Evolutionary conservation across 2,888 invertebrate species (phyloP).

Genomic region (Eristalis pertinax): DNA sequence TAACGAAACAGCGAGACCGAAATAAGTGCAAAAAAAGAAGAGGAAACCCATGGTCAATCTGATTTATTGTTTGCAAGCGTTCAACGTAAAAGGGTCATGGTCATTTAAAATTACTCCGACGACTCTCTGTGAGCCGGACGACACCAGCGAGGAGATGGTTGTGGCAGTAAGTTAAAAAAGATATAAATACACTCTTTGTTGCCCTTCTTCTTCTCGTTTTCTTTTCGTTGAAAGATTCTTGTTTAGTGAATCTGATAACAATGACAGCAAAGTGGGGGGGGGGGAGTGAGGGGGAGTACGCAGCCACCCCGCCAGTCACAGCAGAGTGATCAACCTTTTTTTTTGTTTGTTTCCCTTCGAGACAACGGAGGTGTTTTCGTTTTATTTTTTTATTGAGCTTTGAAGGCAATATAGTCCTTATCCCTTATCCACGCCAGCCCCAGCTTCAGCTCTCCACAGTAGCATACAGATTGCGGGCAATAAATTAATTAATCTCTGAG

Average conservation of each 20-base stretch:
- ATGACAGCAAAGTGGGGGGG: not conserved
- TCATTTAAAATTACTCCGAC: conserved; percentile 72
- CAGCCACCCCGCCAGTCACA: not conserved
- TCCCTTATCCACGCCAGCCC: not conserved
- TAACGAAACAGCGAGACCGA: conserved; percentile 1
- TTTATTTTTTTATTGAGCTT: conserved; percentile 44
- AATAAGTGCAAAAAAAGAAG: conserved; percentile 5
- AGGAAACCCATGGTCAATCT: conserved; percentile 73
- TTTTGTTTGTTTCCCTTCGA: not conserved
- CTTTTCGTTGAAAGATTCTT: conserved; percentile 50
- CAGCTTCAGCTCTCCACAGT: conserved; percentile 49
- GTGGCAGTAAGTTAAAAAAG: conserved; percentile 51
- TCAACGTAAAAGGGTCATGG: conserved; percentile 75
- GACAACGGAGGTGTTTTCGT: conserved; percentile 35
- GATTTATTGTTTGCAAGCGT: conserved; percentile 74
- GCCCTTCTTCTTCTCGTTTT: conserved; percentile 34
- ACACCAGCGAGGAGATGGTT: conserved; percentile 19
- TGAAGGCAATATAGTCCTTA: conserved; percentile 43
- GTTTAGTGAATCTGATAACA: conserved; percentile 66
- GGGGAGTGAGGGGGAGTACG: no score
- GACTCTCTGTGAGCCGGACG: not conserved
- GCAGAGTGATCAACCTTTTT: conserved; percentile 45
- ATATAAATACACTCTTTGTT: conserved; percentile 57
- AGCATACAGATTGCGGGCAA: conserved; percentile 61
- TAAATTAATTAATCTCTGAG: conserved; percentile 68